phyloP scores from a whole-genome alignment of 2,888 invertebrate genomes.

The Steinernema scapterisci region DNA sequence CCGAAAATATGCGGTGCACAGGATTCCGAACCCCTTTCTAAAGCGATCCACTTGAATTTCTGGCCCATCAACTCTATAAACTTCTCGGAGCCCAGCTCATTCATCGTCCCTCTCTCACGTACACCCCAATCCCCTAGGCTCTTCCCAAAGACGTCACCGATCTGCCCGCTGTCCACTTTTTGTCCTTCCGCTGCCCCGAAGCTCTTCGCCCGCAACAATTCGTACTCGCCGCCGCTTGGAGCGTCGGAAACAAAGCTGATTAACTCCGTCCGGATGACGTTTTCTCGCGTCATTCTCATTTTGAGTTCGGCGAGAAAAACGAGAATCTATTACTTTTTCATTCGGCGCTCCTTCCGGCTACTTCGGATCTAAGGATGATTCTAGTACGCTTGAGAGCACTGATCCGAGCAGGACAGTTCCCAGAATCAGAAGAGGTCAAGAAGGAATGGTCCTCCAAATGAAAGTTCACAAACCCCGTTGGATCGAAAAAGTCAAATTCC shows the following conservation, averaged over 20 bases:
- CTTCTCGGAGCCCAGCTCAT: not conserved
- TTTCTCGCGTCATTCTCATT: conserved; percentile 15
- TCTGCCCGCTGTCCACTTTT: not conserved
- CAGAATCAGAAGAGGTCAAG: no score
- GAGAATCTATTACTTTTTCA: no score
- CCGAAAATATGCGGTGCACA: not conserved
- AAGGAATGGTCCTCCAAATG: no score
- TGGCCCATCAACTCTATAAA: not conserved
- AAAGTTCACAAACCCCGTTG: no score
- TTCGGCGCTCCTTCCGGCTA: no score
- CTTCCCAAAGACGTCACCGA: conserved; percentile 3
- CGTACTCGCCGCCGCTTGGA: conserved; percentile 2
- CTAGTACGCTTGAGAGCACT: no score
- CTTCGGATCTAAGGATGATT: no score
- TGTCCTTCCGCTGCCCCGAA: not conserved
- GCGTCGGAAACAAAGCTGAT: conserved; percentile 31
- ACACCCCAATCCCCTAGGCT: not conserved
- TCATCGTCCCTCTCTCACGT: not conserved
- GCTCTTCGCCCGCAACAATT: conserved; percentile 5
- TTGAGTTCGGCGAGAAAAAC: no score
- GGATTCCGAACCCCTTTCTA: not conserved
- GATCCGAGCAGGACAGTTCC: no score
- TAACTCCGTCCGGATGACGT: conserved; percentile 19
- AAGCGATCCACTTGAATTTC: not conserved
- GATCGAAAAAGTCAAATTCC: no score